These are phyloP conservation scores for Nephrocerus scutellatus DNA, from an alignment of 2,888 invertebrate species.

Conservation along the genomic window DNA sequence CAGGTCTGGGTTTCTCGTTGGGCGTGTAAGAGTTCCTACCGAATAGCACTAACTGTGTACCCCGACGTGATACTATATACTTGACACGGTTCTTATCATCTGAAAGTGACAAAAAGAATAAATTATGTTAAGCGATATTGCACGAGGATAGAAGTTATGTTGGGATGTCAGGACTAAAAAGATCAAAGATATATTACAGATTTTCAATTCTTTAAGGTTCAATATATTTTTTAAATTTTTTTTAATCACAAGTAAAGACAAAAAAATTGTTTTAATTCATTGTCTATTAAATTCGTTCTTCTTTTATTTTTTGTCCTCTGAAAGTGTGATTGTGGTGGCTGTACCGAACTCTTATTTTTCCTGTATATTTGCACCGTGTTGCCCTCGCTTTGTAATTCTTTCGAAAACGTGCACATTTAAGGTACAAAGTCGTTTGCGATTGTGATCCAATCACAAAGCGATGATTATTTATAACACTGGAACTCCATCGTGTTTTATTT, in stretches of 20 bases:
- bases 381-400: slow-evolving; percentile 42
- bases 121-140: neutral
- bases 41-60: slow-evolving; percentile 37
- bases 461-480: too few species aligned
- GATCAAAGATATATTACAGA: too few species aligned
- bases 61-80: slow-evolving; percentile 32
- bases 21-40: slow-evolving; percentile 45
- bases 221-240: too few species aligned
- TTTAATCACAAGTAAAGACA: too few species aligned
- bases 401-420: slow-evolving; percentile 44
- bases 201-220: too few species aligned
- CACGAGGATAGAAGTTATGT: neutral
- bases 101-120: slow-evolving; percentile 12
- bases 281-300: too few species aligned
- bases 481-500: too few species aligned
- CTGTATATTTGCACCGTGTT: slow-evolving; percentile 34
- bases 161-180: neutral
- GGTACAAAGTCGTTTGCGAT: slow-evolving; percentile 36
- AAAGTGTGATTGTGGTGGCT: slow-evolving; percentile 38
- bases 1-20: slow-evolving; percentile 39
- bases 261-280: too few species aligned
- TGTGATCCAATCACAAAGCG: slow-evolving; percentile 44
- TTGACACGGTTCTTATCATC: slow-evolving; percentile 17
- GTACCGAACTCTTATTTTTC: slow-evolving; percentile 33
- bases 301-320: slow-evolving; percentile 2